Evolutionary conservation across 2,113 vertebrate species (phyloP).

Genomic region (Stigmatopora argus): DNA sequence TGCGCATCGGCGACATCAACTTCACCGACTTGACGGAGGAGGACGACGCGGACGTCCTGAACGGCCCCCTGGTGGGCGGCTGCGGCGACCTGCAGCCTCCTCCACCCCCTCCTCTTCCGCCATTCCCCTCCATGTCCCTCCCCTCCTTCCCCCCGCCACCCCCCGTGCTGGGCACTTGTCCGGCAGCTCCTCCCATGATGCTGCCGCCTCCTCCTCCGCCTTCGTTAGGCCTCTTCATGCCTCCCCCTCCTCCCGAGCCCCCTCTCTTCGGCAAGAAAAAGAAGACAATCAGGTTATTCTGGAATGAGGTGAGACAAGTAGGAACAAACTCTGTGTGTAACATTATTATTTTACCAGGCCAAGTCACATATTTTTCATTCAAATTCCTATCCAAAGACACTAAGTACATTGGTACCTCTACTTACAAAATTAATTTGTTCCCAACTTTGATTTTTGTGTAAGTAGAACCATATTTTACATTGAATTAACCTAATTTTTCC

Average conservation of each 20-base stretch:
- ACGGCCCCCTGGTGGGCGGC: constrained; percentile 72
- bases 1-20: constrained; percentile 93
- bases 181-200: constrained; percentile 71
- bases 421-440: too few species aligned
- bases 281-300: constrained; percentile 96
- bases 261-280: constrained; percentile 88
- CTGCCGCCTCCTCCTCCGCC: constrained; percentile 74
- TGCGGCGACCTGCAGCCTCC: constrained; percentile 78
- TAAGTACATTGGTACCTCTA: too few species aligned
- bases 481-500: too few species aligned
- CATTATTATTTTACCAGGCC: not conserved
- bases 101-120: constrained; percentile 81
- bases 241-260: constrained; percentile 76
- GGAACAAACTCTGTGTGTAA: not conserved
- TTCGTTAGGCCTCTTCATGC: constrained; percentile 37
- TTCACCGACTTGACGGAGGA: constrained; percentile 92
- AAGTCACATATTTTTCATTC: not conserved
- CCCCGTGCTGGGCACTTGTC: constrained; percentile 67
- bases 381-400: not conserved
- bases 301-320: constrained; percentile 84
- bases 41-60: constrained; percentile 85
- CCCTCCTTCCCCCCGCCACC: constrained; percentile 67
- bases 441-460: too few species aligned
- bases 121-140: constrained; percentile 74
- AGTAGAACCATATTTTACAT: too few species aligned